Percentiles rank a stretch among this genome's conserved stretches.
Conservation (phyloP, 2,113 vertebrate genomes). For the Xenopus borealis region DNA sequence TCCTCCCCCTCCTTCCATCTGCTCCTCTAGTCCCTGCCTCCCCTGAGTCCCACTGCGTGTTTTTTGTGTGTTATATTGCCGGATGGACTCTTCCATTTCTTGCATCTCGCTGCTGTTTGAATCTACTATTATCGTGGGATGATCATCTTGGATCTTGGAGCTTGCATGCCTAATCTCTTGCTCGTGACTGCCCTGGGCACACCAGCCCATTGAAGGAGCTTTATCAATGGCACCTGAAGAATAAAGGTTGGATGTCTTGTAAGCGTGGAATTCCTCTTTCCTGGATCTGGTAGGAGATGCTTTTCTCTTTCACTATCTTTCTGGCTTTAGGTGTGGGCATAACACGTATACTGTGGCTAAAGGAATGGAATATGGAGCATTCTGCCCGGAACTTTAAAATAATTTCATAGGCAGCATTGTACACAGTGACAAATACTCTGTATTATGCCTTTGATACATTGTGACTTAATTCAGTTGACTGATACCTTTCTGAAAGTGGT, state of each 20-base stretch:
- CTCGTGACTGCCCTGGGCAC: conserved; percentile 66
- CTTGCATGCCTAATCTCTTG: conserved; percentile 76
- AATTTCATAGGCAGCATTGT: background rate
- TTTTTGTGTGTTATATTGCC: conserved; percentile 25
- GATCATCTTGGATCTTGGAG: conserved; percentile 67
- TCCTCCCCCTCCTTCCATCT: conserved; percentile 59
- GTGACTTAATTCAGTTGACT: background rate
- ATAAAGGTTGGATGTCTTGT: conserved; percentile 45
- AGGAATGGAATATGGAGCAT: background rate
- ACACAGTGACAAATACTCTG: no score
- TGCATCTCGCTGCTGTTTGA: conserved; percentile 48
- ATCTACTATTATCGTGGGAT: conserved; percentile 56
- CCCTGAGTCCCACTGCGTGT: conserved; percentile 22
- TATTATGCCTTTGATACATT: background rate
- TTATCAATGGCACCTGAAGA: conserved; percentile 40
- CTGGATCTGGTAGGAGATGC: conserved; percentile 63
- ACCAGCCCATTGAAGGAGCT: conserved; percentile 51
- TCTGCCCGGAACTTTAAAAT: background rate
- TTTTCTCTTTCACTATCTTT: conserved; percentile 25
- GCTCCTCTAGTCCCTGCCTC: conserved; percentile 34
- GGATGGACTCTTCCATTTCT: conserved; percentile 60
- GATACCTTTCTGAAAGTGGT: background rate
- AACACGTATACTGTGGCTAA: background rate
- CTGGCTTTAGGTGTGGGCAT: conserved; percentile 11
- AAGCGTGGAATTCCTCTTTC: conserved; percentile 29